Evolutionary conservation across 2,888 invertebrate species (phyloP), one percentile per base, ranked within the genome.

Genomic region (Agriopis aurantiaria): DNA sequence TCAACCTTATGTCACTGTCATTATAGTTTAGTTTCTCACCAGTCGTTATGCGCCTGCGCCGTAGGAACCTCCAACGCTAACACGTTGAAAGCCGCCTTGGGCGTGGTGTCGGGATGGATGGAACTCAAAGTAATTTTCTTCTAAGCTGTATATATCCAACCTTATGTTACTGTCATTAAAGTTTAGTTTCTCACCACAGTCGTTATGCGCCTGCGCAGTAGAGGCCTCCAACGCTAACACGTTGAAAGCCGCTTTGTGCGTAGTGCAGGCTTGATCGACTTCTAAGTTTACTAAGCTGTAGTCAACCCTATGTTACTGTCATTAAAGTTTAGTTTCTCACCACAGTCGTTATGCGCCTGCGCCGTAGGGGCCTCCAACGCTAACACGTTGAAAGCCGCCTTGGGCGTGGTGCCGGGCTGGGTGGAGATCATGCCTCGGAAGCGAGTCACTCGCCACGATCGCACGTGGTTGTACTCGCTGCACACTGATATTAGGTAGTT

Each of bases 381-480:
- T n/a, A 98, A 95, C 70, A 99, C 97, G 91, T 99, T 99, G 92
- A 99, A 99, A 8, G 99, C 99, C 0, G 99, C 99, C 80, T 99
- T 97, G 0, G 99, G 99, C 53, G 98, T 99, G 8, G 99, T 99
- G 6, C 99, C 99, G 0, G 99, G 99, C 88, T 99, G 99, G 0
- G 99, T 99, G 53, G 98, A 99, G 75, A 99, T 98, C 99, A 99
- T 99, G 9, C 99, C 99, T 51, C 99, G 95, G 90, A 99, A 99
- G 73, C 99, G 95, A 0, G 99, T 99, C 58, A 99, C 98, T 33
- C 97, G 97, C 99, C 99, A 99, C 64, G 98, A 98, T 41, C 99
- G 95, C 11, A 99, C 99, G 89, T 99, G 99, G 92, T 99, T 99
- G 91, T 99, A 99, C 86, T 99, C 99, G 75, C 98, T 98, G 91